These are phyloP conservation scores for Etia nguti DNA, from an alignment of 2,113 vertebrate species.

Conservation along the genomic window DNA sequence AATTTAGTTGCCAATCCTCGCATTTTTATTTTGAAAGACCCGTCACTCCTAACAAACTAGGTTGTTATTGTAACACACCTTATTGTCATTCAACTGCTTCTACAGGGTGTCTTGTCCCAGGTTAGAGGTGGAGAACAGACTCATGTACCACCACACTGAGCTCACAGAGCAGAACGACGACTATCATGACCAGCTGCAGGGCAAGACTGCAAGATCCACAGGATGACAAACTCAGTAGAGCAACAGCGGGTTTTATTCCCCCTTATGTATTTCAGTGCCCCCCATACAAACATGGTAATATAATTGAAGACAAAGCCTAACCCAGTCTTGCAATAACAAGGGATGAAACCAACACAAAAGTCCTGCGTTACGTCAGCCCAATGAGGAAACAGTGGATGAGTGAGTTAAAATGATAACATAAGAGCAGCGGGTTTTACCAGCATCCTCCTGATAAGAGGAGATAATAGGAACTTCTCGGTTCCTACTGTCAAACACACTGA, in stretches of 20 bases:
- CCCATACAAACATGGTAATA: fast-evolving
- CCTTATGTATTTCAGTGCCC: too few relatives aligned
- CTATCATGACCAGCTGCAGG: neutral
- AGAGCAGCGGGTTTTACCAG: neutral
- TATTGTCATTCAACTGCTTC: fast-evolving
- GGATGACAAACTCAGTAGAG: neutral
- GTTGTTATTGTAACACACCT: neutral
- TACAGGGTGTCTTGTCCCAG: neutral
- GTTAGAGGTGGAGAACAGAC: neutral
- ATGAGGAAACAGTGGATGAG: slow-evolving; percentile 20
- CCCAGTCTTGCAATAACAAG: neutral
- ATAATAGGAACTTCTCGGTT: slow-evolving; percentile 52
- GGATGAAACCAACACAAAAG: neutral
- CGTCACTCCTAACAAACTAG: fast-evolving
- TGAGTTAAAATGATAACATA: neutral
- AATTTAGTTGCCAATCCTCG: neutral
- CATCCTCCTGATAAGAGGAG: slow-evolving; percentile 4
- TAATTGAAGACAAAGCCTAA: neutral
- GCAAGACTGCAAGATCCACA: neutral
- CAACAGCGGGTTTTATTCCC: fast-evolving
- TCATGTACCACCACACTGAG: fast-evolving
- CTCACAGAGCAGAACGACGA: neutral
- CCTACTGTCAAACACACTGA: slow-evolving; percentile 18
- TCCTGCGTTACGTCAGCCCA: neutral
- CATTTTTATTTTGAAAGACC: neutral